A percentile compares a stretch with the other conserved stretches of the same genome.
Conservation (phyloP, 2,113 vertebrate genomes). For the Micronycteris hirsuta region DNA sequence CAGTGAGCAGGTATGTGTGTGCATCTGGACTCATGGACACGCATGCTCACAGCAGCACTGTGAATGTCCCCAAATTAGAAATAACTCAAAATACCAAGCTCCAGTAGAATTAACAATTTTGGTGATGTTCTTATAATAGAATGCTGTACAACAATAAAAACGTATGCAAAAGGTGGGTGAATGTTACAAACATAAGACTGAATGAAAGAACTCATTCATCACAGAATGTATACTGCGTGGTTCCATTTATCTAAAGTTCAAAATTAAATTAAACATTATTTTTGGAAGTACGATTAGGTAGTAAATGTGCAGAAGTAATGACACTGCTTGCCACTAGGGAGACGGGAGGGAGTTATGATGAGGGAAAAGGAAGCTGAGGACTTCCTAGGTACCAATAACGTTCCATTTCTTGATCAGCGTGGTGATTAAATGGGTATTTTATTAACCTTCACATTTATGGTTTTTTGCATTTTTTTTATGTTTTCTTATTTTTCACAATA, state of each 20-base stretch:
- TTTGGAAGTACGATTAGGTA: not conserved
- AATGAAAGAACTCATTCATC: not conserved
- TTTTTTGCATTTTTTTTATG: not conserved
- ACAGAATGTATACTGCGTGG: not conserved
- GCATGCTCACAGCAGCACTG: not conserved
- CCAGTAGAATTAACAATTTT: not conserved
- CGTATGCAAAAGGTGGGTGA: not conserved
- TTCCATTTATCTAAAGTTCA: not conserved
- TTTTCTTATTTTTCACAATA: not conserved
- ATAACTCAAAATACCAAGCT: not conserved
- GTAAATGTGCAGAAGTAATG: not conserved
- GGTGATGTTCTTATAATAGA: not conserved
- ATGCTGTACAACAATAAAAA: not conserved
- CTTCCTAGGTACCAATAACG: not conserved
- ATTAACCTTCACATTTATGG: not conserved
- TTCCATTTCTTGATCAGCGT: not conserved
- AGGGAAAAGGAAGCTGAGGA: not conserved
- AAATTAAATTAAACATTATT: not conserved
- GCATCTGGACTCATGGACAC: not conserved
- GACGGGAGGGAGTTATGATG: not conserved
- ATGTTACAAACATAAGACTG: not conserved
- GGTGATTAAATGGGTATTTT: not conserved
- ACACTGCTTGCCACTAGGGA: not conserved
- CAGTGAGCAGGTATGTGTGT: not conserved
- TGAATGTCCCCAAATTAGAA: not conserved